Evolutionary conservation across 2,797 vertebrate species (phyloP), one percentile per base, ranked within the genome.

Genomic region (Hybognathus amarus): DNA sequence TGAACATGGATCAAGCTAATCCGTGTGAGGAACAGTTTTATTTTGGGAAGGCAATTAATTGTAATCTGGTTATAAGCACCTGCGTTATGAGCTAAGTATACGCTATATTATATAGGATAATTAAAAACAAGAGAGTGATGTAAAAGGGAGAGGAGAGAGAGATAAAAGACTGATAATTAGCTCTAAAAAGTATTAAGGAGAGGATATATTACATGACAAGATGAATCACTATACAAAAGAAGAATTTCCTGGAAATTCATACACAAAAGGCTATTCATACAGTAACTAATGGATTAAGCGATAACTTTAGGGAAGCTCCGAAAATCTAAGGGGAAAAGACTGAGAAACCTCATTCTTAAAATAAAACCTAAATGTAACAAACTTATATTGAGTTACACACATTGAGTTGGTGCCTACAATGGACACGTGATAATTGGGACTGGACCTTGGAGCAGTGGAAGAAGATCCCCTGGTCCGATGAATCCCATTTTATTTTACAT

Each of bases 21-120:
- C 70, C 68, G n/a, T 36, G 12, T 4, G 82, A 40, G 20, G 24
- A 82, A 80, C 69, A n/a, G 42, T 76, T 74, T 80, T 85, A 86
- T 83, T 80, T 83, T 2, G 13, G 86, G 83, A 79, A 69, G 70
- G 82, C 86, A 83, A 79, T 82, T 80, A 80, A 84, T 83, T 81
- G 38, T 76, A 84, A 81, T 85, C 81, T 85, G 73, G 80, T 80
- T 80, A 77, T 77, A 83, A 59, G 27, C 73, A 80, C 56, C 27
- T 24, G 74, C n/a, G 9, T 69, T 47, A 50, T 50, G 61, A 70
- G 24, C 67, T 74, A 77, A 73, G 71, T 56, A 52, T 78, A n/a
- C 22, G 71, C 50, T 45, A 33, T 40, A 54, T 45, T 50, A 50
- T 85, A 56, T 40, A 42, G 45, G 13, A 15, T 47, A 47, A 47